phyloP scores from a whole-genome alignment of 2,113 vertebrate genomes.

The Ondatra zibethicus region DNA sequence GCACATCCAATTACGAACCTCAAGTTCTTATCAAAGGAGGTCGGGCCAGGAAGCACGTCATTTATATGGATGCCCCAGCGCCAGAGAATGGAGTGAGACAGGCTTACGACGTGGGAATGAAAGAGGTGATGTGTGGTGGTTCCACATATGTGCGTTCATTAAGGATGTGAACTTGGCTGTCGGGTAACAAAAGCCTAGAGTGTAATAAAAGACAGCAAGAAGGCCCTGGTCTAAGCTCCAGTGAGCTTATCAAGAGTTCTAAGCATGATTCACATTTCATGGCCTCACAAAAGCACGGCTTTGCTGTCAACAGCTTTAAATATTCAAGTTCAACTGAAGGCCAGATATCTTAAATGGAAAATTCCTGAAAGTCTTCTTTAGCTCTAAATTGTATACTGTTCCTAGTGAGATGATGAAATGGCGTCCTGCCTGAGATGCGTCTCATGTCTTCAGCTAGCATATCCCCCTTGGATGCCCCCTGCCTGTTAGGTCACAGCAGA shows the following conservation, averaged over 20 bases:
- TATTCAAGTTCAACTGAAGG: neutral
- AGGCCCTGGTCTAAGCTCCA: neutral
- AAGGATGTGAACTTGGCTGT: neutral
- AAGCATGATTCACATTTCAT: neutral
- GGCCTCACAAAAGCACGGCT: neutral
- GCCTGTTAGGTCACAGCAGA: neutral
- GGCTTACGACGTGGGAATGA: slow-evolving; percentile 89
- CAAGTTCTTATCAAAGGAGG: slow-evolving; percentile 96
- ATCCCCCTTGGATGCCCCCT: neutral
- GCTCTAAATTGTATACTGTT: neutral
- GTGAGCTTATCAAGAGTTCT: neutral
- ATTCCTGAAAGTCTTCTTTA: neutral
- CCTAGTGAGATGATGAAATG: neutral
- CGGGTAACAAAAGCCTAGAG: neutral
- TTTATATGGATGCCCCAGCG: slow-evolving; percentile 88
- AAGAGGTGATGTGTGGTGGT: slow-evolving; percentile 88
- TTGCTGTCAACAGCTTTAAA: neutral
- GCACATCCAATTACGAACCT: slow-evolving; percentile 93
- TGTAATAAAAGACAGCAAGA: neutral
- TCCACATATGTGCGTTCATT: too few relatives aligned
- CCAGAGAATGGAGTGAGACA: slow-evolving; percentile 89
- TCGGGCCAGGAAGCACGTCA: slow-evolving; percentile 88
- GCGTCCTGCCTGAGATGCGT: neutral
- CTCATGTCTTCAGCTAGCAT: accelerated
- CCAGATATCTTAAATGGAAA: neutral